Evolutionary conservation across 2,888 invertebrate genomes (phyloP).

Genomic region (Dryomyza anilis): DNA sequence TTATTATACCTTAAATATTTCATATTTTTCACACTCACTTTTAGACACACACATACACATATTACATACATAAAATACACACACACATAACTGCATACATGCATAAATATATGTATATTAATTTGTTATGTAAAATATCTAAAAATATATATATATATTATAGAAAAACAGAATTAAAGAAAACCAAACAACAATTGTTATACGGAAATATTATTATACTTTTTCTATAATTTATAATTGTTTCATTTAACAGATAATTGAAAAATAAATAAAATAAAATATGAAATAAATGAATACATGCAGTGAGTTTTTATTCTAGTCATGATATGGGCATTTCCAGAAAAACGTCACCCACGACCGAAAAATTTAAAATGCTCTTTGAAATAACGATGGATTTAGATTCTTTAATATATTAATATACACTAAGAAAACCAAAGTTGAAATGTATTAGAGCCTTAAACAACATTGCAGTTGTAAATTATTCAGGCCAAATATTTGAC

Average conservation of each 20-base stretch:
- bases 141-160: not conserved
- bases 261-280: slow-evolving; percentile 37
- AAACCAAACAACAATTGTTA: slow-evolving; percentile 51
- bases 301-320: too few relatives aligned
- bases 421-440: too few relatives aligned
- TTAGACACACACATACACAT: slow-evolving; percentile 23
- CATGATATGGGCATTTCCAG: too few relatives aligned
- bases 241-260: slow-evolving; percentile 50
- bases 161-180: slow-evolving; percentile 17
- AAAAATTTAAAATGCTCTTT: too few relatives aligned
- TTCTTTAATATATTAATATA: too few relatives aligned
- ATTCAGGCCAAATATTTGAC: too few relatives aligned
- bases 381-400: too few relatives aligned
- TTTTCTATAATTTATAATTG: slow-evolving; percentile 60
- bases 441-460: too few relatives aligned
- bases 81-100: slow-evolving; percentile 22
- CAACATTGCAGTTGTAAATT: too few relatives aligned
- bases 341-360: too few relatives aligned
- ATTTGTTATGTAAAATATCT: slow-evolving; percentile 12
- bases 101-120: slow-evolving; percentile 30
- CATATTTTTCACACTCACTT: too few relatives aligned
- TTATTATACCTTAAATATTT: too few relatives aligned
- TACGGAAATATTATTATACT: slow-evolving; percentile 60
- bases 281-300: slow-evolving; percentile 21
- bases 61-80: slow-evolving; percentile 23